phyloP scores from a whole-genome alignment of 2,797 vertebrate genomes.

The Eulemur coronatus region DNA sequence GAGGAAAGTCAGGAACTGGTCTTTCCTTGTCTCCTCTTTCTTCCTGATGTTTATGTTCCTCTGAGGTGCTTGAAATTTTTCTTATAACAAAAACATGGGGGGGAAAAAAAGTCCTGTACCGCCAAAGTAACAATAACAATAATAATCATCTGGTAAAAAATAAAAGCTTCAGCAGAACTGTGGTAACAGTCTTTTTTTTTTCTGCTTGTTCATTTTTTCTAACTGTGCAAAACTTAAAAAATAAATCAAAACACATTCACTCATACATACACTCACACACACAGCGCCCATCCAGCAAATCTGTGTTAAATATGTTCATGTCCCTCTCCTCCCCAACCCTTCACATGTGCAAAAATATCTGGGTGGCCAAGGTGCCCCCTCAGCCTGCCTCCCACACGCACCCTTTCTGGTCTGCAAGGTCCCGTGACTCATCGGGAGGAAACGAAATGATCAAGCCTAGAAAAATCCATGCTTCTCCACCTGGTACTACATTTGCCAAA shows the following conservation, averaged over 20 bases:
- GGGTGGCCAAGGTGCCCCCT: conserved; percentile 18
- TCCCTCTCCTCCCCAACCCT: conserved; percentile 64
- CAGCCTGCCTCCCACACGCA: conserved; percentile 48
- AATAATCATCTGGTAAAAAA: conserved; percentile 68
- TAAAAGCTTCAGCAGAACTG: conserved; percentile 75
- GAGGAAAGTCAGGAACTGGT: neutral
- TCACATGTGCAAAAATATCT: conserved; percentile 79
- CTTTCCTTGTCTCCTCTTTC: neutral
- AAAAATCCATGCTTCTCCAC: conserved; percentile 74
- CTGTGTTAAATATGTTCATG: conserved; percentile 62
- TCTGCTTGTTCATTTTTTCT: conserved; percentile 72
- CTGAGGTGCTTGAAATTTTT: conserved; percentile 77
- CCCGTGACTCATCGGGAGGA: neutral
- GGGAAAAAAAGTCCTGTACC: conserved; percentile 71
- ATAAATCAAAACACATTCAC: conserved; percentile 41
- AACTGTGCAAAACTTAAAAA: conserved; percentile 81
- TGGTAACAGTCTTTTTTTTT: conserved; percentile 65
- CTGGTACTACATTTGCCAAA: conserved; percentile 81
- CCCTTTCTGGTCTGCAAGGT: conserved; percentile 58
- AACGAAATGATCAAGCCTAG: conserved; percentile 73
- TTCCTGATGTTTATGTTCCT: conserved; percentile 62
- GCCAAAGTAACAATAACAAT: conserved; percentile 76
- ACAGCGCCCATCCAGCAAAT: conserved; percentile 61
- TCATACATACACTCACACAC: neutral
- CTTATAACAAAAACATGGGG: conserved; percentile 55